These are phyloP conservation scores for Eleutherodactylus coqui DNA, from an alignment of 2,797 vertebrate genomes.

Conservation along the genomic window DNA sequence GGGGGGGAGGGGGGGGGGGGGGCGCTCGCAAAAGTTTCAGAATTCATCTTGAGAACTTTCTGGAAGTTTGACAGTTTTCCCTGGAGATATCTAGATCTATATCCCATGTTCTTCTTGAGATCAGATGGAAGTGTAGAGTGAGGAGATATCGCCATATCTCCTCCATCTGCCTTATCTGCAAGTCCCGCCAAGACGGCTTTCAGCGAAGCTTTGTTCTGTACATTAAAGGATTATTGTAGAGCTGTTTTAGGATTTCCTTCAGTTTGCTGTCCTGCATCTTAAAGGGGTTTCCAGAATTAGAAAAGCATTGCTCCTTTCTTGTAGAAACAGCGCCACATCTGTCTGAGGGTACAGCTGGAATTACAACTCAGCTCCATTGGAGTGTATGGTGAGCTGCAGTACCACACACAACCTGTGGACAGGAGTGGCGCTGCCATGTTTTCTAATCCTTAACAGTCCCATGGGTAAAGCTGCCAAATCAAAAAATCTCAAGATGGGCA, in stretches of 20 bases:
- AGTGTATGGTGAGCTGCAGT: not conserved
- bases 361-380: not conserved
- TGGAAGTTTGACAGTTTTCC: slow-evolving; percentile 10
- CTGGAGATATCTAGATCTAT: slow-evolving; percentile 1
- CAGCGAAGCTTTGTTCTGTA: not conserved
- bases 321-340: not conserved
- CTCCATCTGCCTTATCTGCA: not conserved
- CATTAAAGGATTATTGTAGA: not conserved
- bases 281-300: not conserved
- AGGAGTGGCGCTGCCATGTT: not conserved
- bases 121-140: not conserved
- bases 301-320: not conserved
- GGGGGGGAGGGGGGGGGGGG: not conserved
- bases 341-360: not conserved
- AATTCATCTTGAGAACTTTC: not conserved
- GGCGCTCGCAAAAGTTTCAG: not conserved
- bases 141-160: not conserved
- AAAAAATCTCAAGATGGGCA: no score
- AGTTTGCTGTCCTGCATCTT: not conserved
- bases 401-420: not conserved
- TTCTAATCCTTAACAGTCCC: no score
- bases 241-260: not conserved
- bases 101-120: not conserved
- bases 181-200: not conserved
- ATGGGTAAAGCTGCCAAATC: no score